Base-by-base conservation (phyloP, 2,888 invertebrate species). In the Schizotus pectinicornis region DNA sequence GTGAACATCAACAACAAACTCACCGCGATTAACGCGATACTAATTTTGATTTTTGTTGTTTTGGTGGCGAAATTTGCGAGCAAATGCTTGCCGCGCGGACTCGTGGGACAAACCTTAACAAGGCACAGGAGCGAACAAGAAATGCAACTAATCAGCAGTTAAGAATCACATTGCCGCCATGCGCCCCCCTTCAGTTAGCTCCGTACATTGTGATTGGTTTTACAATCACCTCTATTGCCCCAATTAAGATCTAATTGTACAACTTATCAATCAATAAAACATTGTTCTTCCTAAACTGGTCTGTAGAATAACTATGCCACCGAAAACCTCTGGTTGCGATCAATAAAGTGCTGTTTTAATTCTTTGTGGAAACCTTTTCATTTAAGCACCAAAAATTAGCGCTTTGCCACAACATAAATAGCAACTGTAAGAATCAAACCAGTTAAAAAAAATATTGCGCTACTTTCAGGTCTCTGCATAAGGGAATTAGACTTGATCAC, bases 41-140 rank as follows among this genome's bases (percentile, higher is more conserved):
- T 47, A 36, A 11, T 47, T 13, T 14, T 47, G 1, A 22, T 36
- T 9, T 9, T 47, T n/a, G 5, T 47, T 7, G 36, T 9, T 12
- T 9, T 42, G 31, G 32, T 42, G 31, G 30, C 11, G 6, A 14
- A 42, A 31, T 42, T 31, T 11, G 3, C 22, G 1, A 6, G 12
- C 1, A 42, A 42, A 42, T 31, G 32, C 32, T 7, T 31, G 9
- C 31, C 31, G 6, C 31, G 11, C 12, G 30, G 32, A 14, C 12
- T 42, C 6, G 9, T 13, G 2, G 14, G 12, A 9, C 9, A 34
- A 14, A 34, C 9, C 1, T 47, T 12, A 7, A 9, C 1, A 6
- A 32, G 22, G 9, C 30, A 30, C 30, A 32, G 13, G 5, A 47
- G 47, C 22, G 47, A 47, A 35, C 47, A 47, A 35, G 47, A 47